Evolutionary conservation across 1,140 invertebrate genomes (phyloP), one percentile per base, ranked within the genome.

Genomic region (Drosophila setifemur): DNA sequence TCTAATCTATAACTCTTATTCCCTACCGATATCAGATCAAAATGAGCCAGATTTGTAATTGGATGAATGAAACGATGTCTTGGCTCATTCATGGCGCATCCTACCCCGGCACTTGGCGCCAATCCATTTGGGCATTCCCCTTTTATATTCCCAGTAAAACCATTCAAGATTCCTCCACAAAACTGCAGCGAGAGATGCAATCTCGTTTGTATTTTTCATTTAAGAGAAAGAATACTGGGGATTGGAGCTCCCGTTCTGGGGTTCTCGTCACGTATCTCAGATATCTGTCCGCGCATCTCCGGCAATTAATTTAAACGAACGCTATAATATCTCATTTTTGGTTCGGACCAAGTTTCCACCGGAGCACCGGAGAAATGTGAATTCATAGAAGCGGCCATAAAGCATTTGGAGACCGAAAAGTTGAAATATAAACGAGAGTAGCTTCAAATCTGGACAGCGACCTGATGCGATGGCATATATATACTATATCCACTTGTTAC

Each of bases 291-390:
- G 55, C 63, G 66, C 74, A 85, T 85, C 79, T 74, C 12, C 16
- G 66, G 64, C 79, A 85, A 85, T 85, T 85, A 85, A 86, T 85
- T 86, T 86, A 85, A 86, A 71, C 79, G 60, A 68, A 72, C 60
- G 28, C 70, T 53, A 63, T 85, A 85, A 85, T 85, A 85, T 86
- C 81, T 85, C 79, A 83, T 85, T 79, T 85, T 85, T 69, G n/a
- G 21, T 69, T 77, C 52, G 43, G 72, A 47, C 58, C 45, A 81
- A 72, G 67, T 14, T 43, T 44, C 14, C 11, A 19, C 18, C 71
- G 39, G 63, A 37, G 33, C 54, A 76, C 43, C 33, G 21, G 29
- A 23, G 55, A 64, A 64, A 64, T 64, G 43, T 40, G 57, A 73
- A 73, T 85, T 85, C 79, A 85, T 60, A 79, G 79, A 85, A 85